Conservation (phyloP, 2,888 invertebrate species). For the Metallyticus violacea region DNA sequence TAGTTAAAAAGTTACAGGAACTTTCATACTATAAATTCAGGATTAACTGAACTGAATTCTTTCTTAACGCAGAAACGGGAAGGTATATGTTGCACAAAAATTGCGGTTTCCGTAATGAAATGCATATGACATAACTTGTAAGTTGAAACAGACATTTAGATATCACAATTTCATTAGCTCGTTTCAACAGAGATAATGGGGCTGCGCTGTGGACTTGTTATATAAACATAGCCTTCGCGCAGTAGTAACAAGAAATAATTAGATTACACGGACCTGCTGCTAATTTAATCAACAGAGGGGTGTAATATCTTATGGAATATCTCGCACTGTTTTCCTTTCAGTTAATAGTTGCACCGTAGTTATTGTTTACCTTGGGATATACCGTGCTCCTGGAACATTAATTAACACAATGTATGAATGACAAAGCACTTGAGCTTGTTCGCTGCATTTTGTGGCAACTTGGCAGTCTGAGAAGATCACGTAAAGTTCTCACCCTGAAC, state of each 20-base stretch:
- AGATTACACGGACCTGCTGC: not conserved
- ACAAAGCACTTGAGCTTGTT: too few species aligned
- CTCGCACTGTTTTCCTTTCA: not conserved
- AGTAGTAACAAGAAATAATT: not conserved
- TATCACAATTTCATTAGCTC: not conserved
- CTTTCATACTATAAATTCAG: too few species aligned
- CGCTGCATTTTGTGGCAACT: too few species aligned
- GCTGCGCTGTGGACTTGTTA: not conserved
- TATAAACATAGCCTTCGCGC: not conserved
- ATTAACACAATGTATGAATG: not conserved
- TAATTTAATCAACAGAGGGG: not conserved
- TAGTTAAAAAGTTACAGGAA: too few species aligned
- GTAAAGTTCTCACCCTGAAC: too few species aligned
- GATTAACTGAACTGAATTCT: too few species aligned
- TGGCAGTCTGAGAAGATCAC: too few species aligned
- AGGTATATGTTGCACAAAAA: too few species aligned
- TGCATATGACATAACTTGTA: too few species aligned
- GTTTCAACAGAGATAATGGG: not conserved
- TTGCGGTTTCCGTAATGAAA: too few species aligned
- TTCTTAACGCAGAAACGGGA: too few species aligned
- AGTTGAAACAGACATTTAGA: not conserved
- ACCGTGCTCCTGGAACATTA: not conserved
- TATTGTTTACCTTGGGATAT: not conserved
- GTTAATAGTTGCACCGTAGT: not conserved
- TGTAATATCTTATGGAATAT: not conserved